Evolutionary conservation across 2,888 invertebrate genomes (phyloP), one percentile per base, ranked within the genome.

Genomic region (Cephus rjabovi): DNA sequence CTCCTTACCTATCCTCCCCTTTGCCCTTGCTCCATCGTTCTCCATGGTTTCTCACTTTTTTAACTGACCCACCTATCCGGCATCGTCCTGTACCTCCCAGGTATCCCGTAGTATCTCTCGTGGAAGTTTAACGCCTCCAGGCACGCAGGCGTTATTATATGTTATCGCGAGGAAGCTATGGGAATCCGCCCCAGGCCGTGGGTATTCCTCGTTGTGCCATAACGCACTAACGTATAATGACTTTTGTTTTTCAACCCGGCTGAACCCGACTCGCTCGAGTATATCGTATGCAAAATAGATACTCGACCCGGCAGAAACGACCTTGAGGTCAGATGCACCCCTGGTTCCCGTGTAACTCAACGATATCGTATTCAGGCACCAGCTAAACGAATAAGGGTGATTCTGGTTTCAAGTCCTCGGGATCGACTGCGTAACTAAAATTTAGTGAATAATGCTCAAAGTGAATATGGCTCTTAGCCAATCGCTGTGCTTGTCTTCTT

Each of bases 81-180:
- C 77, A 75, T 79, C 78, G 79, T 79, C 70, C 56, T 37, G 76
- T 74, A 68, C 12, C 34, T 76, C 34, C 74, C 70, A 75, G n/a
- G n/a, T 81, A 81, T 79, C 83, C 83, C 79, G 81, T 79, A 82
- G 83, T 83, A 83, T 82, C 83, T 82, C 83, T 82, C 83, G 77
- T 83, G 83, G 79, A 89, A 90, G 90, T 89, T 89, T 88, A 87
- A 87, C 87, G 87, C 87, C 90, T 87, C 82, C 83, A 86, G 90
- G 87, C 85, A 84, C 85, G 87, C 87, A 88, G 86, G 89, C 90
- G 88, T 90, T 90, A 90, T 90, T 90, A 90, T 90, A 90, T 89
- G 89, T 90, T 90, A 90, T 90, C 91, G 91, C 88, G 85, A 87
- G 87, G 88, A 88, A 88, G 90, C 89, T 90, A 90, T 90, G 90